Evolutionary conservation across 1,140 invertebrate genomes (phyloP).

Genomic region (Drosophila arawakana): DNA sequence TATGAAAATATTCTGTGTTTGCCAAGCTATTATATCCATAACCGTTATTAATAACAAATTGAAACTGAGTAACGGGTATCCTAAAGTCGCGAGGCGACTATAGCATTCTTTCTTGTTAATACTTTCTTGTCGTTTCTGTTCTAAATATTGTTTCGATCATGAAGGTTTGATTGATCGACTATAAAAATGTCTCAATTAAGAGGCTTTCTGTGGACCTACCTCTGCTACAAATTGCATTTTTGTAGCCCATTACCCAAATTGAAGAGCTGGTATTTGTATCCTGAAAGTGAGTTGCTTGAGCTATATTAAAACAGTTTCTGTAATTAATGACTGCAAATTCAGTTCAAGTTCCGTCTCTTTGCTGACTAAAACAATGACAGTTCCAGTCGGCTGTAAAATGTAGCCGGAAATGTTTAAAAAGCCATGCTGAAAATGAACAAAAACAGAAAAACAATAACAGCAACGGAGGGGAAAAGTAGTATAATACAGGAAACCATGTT

Average conservation of each 20-base stretch:
- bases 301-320: constrained; percentile 72
- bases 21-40: no score
- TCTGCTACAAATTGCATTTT: constrained; percentile 28
- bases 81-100: no score
- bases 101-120: no score
- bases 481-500: constrained; percentile 29
- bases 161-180: constrained; percentile 54
- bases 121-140: constrained; percentile 4
- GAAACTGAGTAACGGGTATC: no score
- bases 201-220: constrained; percentile 40
- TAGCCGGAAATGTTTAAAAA: constrained; percentile 75
- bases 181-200: constrained; percentile 10
- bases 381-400: constrained; percentile 52
- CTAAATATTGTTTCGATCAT: constrained; percentile 59
- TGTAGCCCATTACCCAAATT: constrained; percentile 67
- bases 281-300: constrained; percentile 39
- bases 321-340: constrained; percentile 74
- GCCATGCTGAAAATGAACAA: constrained; percentile 40
- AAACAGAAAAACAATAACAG: constrained; percentile 17
- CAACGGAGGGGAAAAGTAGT: constrained; percentile 31
- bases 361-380: constrained; percentile 63
- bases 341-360: constrained; percentile 48
- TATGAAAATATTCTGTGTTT: no score
- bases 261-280: constrained; percentile 44
- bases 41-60: no score